These are phyloP conservation scores for Liasis olivaceus DNA, from an alignment of 2,797 vertebrate genomes.

Conservation along the genomic window DNA sequence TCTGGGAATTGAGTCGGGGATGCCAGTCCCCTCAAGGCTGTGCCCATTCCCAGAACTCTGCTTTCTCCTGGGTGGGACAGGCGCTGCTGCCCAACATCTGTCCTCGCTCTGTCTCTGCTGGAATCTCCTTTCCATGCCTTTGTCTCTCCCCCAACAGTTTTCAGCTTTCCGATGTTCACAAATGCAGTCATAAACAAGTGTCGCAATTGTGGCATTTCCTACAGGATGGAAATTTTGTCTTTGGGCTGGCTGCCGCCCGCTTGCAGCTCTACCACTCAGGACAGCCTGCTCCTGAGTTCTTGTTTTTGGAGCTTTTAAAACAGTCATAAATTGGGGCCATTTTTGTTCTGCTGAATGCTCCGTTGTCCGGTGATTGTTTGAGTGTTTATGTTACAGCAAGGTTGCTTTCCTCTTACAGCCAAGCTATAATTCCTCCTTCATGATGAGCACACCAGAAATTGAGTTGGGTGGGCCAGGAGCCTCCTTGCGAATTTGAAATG, in stretches of 20 bases:
- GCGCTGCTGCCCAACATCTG: neutral
- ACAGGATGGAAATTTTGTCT: neutral
- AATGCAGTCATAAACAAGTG: conserved; percentile 13
- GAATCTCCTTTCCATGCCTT: neutral
- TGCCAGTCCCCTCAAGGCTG: neutral
- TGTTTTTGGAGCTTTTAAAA: conserved; percentile 53
- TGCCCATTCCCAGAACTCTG: neutral
- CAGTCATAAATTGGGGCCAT: neutral
- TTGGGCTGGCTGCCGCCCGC: conserved; percentile 41
- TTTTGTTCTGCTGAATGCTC: neutral
- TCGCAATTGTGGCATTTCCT: conserved; percentile 25
- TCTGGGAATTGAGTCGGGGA: neutral
- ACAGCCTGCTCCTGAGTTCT: conserved; percentile 46
- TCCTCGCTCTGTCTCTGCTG: neutral
- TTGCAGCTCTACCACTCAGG: conserved; percentile 37
- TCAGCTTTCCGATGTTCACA: neutral
- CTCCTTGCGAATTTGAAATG: neutral
- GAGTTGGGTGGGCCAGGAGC: neutral
- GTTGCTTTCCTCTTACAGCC: neutral
- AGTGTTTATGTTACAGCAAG: neutral
- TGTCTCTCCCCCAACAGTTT: neutral
- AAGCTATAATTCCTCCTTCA: too few species aligned
- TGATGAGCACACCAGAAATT: neutral
- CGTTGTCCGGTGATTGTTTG: neutral
- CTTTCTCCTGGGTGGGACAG: neutral